phyloP scores from a whole-genome alignment of 2,113 vertebrate species.

The Gymnorhina tibicen region DNA sequence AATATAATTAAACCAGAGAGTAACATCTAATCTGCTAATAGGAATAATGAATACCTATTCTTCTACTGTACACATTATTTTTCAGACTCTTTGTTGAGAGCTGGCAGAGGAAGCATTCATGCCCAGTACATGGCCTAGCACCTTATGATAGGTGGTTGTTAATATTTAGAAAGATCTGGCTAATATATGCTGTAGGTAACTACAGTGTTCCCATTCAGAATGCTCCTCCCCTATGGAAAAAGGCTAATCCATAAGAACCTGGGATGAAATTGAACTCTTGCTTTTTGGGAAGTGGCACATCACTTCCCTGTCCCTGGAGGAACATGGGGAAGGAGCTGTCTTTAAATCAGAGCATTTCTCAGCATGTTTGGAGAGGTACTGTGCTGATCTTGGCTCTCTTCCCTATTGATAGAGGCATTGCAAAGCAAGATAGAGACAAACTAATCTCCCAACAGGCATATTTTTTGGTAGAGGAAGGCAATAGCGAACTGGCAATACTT shows the following conservation, averaged over 20 bases:
- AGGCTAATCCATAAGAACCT: background rate
- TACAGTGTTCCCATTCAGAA: background rate
- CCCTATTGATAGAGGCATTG: background rate
- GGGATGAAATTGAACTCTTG: background rate
- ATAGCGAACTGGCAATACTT: background rate
- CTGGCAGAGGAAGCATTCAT: background rate
- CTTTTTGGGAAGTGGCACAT: background rate
- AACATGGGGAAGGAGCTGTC: background rate
- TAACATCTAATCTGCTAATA: background rate
- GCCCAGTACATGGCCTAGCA: background rate
- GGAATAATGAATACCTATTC: background rate
- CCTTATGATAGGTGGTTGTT: background rate
- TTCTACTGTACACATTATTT: background rate
- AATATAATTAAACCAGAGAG: background rate
- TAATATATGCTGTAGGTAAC: background rate
- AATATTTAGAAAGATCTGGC: background rate
- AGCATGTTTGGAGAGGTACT: background rate
- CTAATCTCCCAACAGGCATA: background rate
- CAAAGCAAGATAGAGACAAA: background rate
- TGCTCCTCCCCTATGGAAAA: background rate
- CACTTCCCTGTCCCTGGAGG: background rate
- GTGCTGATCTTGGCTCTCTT: background rate
- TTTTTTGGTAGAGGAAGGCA: background rate
- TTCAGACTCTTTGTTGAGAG: background rate
- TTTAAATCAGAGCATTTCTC: conserved; percentile 15